Percentiles rank a stretch among this genome's conserved stretches.
phyloP scores from a whole-genome alignment of 2,113 vertebrate species.

The Sterna hirundo region DNA sequence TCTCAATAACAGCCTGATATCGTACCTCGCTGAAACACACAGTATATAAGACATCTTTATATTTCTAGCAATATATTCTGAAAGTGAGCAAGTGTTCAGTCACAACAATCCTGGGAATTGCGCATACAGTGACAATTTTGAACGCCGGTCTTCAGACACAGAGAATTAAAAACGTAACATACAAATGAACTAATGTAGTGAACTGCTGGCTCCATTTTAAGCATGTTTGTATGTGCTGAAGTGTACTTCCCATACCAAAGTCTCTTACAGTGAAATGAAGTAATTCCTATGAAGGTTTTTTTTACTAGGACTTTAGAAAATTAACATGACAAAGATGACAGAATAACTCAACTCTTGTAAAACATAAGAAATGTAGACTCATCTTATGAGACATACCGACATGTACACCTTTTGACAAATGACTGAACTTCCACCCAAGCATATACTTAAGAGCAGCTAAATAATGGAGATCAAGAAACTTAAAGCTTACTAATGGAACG shows the following conservation, averaged over 20 bases:
- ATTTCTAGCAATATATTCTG: not conserved
- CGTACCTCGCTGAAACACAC: not conserved
- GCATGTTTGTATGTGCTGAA: rapidly evolving
- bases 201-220: not conserved
- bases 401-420: not conserved
- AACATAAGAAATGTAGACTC: not conserved
- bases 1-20: not conserved
- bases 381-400: not conserved
- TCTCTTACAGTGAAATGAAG: not conserved
- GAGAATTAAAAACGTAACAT: not conserved
- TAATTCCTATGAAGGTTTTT: not conserved
- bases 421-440: not conserved
- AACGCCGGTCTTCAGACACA: not conserved
- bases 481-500: not conserved
- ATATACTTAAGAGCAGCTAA: not conserved
- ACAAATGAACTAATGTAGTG: not conserved
- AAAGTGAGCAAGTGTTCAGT: not conserved
- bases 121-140: not conserved
- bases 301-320: not conserved
- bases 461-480: not conserved
- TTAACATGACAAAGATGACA: not conserved
- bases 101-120: not conserved
- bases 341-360: not conserved
- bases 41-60: not conserved
- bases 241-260: not conserved